Evolutionary conservation across 2,888 invertebrate species (phyloP).

Genomic region (Bellardia pandia): DNA sequence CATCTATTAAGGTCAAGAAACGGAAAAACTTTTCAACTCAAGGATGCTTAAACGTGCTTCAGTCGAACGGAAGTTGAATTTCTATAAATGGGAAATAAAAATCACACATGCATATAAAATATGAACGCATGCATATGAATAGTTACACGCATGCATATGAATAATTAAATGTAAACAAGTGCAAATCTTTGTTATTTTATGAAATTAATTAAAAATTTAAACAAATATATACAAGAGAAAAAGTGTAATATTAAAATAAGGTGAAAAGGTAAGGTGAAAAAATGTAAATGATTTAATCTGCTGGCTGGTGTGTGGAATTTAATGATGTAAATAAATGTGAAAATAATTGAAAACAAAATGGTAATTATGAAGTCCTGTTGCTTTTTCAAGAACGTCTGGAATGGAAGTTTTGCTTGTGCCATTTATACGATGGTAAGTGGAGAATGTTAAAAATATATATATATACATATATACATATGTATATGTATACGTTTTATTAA

Average conservation of each 20-base stretch:
- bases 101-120: neutral
- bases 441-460: neutral
- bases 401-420: conserved; percentile 66
- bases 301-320: neutral
- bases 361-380: conserved; percentile 64
- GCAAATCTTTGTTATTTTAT: neutral
- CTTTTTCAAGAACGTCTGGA: conserved; percentile 68
- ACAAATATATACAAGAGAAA: neutral
- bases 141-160: neutral
- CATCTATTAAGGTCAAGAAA: neutral
- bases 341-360: conserved; percentile 44
- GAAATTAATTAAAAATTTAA: neutral
- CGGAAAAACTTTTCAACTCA: neutral
- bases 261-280: neutral
- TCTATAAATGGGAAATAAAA: neutral
- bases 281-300: conserved; percentile 25
- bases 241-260: neutral
- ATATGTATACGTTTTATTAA: too few relatives aligned
- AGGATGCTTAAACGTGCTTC: neutral
- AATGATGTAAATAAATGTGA: conserved; percentile 17
- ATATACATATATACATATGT: too few relatives aligned
- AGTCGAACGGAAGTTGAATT: neutral
- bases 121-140: neutral
- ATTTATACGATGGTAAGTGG: conserved; percentile 66
- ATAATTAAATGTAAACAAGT: neutral